Evolutionary conservation across 2,797 vertebrate genomes (phyloP), one percentile per base, ranked within the genome.

Genomic region (Pangasius larnaudii): DNA sequence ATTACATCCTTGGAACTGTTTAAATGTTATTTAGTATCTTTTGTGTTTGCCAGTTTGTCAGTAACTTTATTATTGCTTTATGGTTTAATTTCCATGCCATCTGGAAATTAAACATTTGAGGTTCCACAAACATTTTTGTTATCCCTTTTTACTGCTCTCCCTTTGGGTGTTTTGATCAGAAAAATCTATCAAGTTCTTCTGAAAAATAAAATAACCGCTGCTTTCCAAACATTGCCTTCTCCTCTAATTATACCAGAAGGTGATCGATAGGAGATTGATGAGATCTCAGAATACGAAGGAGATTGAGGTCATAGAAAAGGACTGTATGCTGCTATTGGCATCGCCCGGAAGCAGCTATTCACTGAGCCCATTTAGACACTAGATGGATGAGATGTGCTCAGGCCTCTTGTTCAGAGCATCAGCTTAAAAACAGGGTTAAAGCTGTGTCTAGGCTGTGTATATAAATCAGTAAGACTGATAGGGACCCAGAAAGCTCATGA

Each of bases 261-360:
- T 86, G 36, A 63, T 90, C 85, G 80, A 90, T 90, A 80, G 51
- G 27, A 88, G 88, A 92, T 86, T 88, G 88, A 89, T 91, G 82
- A 87, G 78, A 90, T 83, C 61, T 49, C 75, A 69, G 36, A 61
- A 65, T 53, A 83, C 58, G 33, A 89, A 46, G 71, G 56, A 79
- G 85, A 80, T 56, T 77, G 22, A 86, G 74, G 65, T 87, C 77
- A 79, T 72, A 74, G 56, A 51, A 61, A 85, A 63, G n/a, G 79
- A 59, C 80, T 80, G 79, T 46, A 49, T 83, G 59, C 27, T 16
- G 42, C 39, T 56, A 87, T 85, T 61, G 86, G 67, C 72, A 72
- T 53, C 19, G 59, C 53, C 49, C 11, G 22, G 82, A 87, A 84
- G 46, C 74, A 88, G 53, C 74, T 77, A 63, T 75, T 69, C 86